Conservation (phyloP, 2,888 invertebrate species). For the Tetragnatha montana region DNA sequence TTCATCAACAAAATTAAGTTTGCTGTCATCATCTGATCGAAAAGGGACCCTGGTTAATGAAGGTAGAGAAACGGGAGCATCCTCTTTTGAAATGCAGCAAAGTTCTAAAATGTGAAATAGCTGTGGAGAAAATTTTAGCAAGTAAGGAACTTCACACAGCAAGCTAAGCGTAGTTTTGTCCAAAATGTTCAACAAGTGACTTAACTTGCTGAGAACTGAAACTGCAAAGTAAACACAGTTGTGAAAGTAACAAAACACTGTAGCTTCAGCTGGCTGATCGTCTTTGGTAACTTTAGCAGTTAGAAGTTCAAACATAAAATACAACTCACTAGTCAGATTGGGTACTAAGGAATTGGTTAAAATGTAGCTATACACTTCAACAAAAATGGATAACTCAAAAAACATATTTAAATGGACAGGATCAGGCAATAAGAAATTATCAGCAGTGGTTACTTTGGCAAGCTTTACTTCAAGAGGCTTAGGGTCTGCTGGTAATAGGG, state of each 20-base stretch:
- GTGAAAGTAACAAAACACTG: conserved; percentile 74
- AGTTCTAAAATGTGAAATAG: conserved; percentile 75
- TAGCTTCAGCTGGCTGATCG: conserved; percentile 40
- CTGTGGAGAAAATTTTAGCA: conserved; percentile 80
- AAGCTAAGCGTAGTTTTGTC: conserved; percentile 83
- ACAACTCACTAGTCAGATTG: conserved; percentile 83
- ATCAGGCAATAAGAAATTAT: conserved; percentile 36
- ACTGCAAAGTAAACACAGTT: conserved; percentile 88
- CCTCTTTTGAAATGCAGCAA: conserved; percentile 37
- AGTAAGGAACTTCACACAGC: conserved; percentile 82
- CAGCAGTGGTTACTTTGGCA: neutral
- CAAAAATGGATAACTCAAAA: conserved; percentile 79
- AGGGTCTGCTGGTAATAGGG: neutral
- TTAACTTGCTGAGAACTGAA: conserved; percentile 81
- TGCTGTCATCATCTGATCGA: conserved; percentile 89
- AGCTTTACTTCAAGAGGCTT: neutral
- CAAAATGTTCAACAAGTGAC: conserved; percentile 79
- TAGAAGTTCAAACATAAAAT: conserved; percentile 82
- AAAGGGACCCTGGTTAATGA: conserved; percentile 83
- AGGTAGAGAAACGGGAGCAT: conserved; percentile 76
- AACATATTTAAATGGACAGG: conserved; percentile 77
- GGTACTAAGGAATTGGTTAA: conserved; percentile 81
- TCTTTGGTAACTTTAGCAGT: conserved; percentile 74
- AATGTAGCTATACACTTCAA: conserved; percentile 80
- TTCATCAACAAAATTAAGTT: conserved; percentile 86